Percentiles rank a stretch among this genome's conserved stretches.
phyloP scores from a whole-genome alignment of 37 sponge, comb jelly and placozoan genomes.

The Diacarnus erythraeanus region DNA sequence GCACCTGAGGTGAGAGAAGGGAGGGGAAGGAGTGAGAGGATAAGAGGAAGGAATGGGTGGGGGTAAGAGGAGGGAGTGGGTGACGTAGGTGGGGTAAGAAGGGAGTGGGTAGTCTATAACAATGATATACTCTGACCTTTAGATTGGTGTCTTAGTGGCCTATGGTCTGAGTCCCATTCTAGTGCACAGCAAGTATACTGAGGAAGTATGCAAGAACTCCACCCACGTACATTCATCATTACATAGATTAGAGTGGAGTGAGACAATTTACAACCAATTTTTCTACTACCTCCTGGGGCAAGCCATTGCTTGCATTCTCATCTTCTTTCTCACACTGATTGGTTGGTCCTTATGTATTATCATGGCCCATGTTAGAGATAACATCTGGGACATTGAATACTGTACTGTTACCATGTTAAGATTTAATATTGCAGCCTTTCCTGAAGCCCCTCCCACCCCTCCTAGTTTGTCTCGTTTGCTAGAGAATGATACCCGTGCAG shows the following conservation, averaged over 20 bases:
- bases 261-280: slow-evolving; percentile 1
- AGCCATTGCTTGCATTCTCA: slow-evolving; percentile 1
- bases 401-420: too few relatives aligned
- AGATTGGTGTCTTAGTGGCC: slow-evolving; percentile 22
- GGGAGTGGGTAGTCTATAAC: neutral
- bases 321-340: slow-evolving; percentile 8
- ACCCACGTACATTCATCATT: neutral
- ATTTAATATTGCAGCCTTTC: slow-evolving; percentile 23
- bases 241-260: neutral
- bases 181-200: slow-evolving; percentile 12
- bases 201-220: slow-evolving; percentile 1
- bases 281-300: slow-evolving; percentile 50
- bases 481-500: neutral
- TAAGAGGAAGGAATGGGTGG: too few relatives aligned
- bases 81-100: too few relatives aligned
- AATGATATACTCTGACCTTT: too few relatives aligned
- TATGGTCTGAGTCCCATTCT: slow-evolving; percentile 10
- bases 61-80: too few relatives aligned
- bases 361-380: too few relatives aligned
- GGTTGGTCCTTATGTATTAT: neutral
- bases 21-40: too few relatives aligned
- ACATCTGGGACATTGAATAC: too few relatives aligned
- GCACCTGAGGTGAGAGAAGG: slow-evolving; percentile 24
- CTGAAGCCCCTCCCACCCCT: slow-evolving; percentile 50
- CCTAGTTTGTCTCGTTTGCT: slow-evolving; percentile 34